Conservation (phyloP, 2,113 vertebrate species). For the Phrynocephalus versicolor region DNA sequence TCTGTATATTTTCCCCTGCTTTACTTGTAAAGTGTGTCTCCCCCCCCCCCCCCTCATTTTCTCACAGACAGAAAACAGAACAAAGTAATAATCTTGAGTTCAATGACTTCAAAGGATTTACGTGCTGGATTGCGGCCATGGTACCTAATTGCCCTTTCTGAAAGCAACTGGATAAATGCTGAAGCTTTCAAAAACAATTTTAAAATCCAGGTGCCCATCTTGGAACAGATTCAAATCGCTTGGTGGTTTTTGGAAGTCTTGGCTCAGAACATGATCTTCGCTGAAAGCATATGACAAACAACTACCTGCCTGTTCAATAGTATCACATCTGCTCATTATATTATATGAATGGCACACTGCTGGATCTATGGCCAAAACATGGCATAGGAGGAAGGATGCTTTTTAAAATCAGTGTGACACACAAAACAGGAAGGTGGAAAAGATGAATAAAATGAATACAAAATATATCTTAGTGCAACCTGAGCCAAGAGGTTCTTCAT, state of each 20-base stretch:
- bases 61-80: neutral
- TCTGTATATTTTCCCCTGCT: neutral
- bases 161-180: neutral
- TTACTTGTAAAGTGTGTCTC: neutral
- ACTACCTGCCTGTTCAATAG: conserved; percentile 2
- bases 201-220: neutral
- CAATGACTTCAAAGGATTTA: neutral
- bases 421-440: neutral
- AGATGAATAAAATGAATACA: neutral
- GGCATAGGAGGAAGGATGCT: conserved; percentile 37
- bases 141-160: neutral
- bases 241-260: conserved; percentile 30
- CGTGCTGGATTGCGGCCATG: neutral
- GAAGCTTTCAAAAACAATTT: conserved; percentile 6
- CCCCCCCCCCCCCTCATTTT: neutral
- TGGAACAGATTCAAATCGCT: conserved; percentile 32
- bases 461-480: neutral
- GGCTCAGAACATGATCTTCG: conserved; percentile 23
- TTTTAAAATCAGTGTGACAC: neutral
- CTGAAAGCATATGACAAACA: conserved; percentile 9
- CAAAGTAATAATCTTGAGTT: neutral
- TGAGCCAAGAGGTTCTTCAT: neutral
- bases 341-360: conserved; percentile 19
- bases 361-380: conserved; percentile 32
- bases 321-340: conserved; percentile 26